Evolutionary conservation across 2,113 vertebrate genomes (phyloP).

Genomic region (Halichoerus grypus): DNA sequence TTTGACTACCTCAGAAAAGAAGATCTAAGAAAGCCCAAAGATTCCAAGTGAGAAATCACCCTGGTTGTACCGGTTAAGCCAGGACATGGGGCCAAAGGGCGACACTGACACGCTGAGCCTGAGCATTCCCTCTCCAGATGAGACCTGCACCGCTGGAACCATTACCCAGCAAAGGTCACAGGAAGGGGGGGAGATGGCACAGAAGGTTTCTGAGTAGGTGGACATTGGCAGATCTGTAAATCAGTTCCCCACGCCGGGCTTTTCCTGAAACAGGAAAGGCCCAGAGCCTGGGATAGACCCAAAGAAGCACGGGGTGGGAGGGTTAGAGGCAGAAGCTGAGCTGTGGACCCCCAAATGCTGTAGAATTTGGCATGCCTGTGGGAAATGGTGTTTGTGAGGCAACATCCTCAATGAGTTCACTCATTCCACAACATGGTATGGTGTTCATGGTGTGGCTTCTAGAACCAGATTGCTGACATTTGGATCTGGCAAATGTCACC

Average conservation of each 20-base stretch:
- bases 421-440: background rate
- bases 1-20: background rate
- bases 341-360: background rate
- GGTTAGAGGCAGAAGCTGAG: background rate
- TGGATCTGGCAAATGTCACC: background rate
- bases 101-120: background rate
- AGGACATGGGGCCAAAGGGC: background rate
- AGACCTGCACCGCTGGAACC: background rate
- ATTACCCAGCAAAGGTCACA: background rate
- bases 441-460: background rate
- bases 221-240: background rate
- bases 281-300: background rate
- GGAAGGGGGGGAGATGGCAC: background rate
- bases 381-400: background rate
- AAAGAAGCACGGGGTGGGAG: background rate
- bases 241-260: background rate
- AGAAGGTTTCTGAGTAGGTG: background rate
- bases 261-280: background rate
- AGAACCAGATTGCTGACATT: background rate
- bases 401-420: background rate
- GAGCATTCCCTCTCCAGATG: background rate
- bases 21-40: slow-evolving; percentile 18
- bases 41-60: background rate
- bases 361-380: background rate
- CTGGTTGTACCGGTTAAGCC: background rate